Evolutionary conservation across 2,888 invertebrate genomes (phyloP).

Genomic region (Bhutanitis thaidina): DNA sequence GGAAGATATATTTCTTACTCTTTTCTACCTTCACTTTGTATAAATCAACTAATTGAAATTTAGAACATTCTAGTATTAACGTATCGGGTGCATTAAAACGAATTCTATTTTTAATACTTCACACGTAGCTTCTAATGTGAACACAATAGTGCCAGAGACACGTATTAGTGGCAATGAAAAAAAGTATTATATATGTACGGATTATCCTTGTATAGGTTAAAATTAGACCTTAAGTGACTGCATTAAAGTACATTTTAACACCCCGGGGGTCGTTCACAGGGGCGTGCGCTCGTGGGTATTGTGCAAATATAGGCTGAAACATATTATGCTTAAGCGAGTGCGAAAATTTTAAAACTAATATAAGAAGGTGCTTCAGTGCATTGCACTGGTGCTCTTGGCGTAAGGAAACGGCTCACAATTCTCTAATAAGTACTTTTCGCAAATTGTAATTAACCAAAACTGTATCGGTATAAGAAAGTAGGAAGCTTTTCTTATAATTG

Average conservation of each 20-base stretch:
- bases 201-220: conserved; percentile 27
- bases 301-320: conserved; percentile 20
- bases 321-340: conserved; percentile 19
- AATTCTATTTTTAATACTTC: conserved; percentile 69
- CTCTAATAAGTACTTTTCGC: neutral
- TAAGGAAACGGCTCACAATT: conserved; percentile 11
- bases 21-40: conserved; percentile 11
- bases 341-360: conserved; percentile 1
- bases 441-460: neutral
- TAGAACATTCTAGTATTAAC: conserved; percentile 44
- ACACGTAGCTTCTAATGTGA: conserved; percentile 49
- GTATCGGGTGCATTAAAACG: conserved; percentile 53
- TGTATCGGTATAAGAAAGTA: neutral
- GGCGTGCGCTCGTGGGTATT: conserved; percentile 8
- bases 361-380: conserved; percentile 54
- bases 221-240: conserved; percentile 48
- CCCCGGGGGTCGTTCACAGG: conserved; percentile 2
- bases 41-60: conserved; percentile 15
- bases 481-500: neutral
- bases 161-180: conserved; percentile 53
- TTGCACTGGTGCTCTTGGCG: conserved; percentile 50
- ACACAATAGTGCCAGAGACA: conserved; percentile 42
- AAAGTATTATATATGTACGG: conserved; percentile 42
- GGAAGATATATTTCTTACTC: conserved; percentile 21
- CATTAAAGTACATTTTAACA: conserved; percentile 49